Conservation (phyloP, 2,113 vertebrate genomes). For the Rostratula benghalensis region DNA sequence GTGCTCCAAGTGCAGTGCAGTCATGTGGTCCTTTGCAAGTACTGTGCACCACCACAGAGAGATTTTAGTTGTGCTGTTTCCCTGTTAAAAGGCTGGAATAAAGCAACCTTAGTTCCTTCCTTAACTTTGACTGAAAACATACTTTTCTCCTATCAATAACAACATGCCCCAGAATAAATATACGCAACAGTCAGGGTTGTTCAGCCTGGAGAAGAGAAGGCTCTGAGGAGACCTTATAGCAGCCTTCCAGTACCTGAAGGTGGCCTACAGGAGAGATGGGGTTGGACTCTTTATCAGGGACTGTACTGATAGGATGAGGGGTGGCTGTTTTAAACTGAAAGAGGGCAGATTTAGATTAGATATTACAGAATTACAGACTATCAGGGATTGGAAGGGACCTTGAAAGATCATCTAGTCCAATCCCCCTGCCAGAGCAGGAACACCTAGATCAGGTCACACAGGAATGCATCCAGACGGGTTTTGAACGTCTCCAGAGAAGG, state of each 20-base stretch:
- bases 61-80: background rate
- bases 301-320: background rate
- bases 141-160: background rate
- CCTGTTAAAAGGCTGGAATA: background rate
- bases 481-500: too few species aligned
- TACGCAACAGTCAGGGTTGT: background rate
- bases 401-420: too few species aligned
- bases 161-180: background rate
- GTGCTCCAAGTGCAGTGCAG: background rate
- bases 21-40: background rate
- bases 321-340: background rate
- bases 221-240: background rate
- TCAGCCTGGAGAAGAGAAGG: background rate
- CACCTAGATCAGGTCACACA: too few species aligned
- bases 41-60: too few species aligned
- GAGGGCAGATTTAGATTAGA: background rate
- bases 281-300: too few species aligned
- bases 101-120: accelerated
- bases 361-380: too few species aligned
- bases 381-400: too few species aligned
- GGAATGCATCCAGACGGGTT: too few species aligned
- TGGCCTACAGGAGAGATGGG: background rate
- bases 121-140: background rate
- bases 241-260: background rate
- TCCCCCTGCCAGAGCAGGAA: too few species aligned